Evolutionary conservation across 35 echinoderm and acorn worm species (phyloP).

Genomic region (Acanthaster planci): DNA sequence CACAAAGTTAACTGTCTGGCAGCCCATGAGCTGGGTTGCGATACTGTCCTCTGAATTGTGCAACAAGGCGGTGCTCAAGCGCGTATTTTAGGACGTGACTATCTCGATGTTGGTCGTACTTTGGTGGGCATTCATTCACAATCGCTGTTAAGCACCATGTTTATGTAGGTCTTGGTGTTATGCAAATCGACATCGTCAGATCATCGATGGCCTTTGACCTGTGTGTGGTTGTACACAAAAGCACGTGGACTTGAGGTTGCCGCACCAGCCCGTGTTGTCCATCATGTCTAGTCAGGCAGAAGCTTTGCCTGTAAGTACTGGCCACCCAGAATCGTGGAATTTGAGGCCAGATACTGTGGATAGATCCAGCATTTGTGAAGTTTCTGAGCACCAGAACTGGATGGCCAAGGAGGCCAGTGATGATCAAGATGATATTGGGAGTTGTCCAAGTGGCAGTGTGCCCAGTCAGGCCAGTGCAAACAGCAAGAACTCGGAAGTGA

Average conservation of each 20-base stretch:
- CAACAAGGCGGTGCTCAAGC: too few species aligned
- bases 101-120: too few species aligned
- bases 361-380: not conserved
- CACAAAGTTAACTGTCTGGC: too few species aligned
- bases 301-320: not conserved
- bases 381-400: not conserved
- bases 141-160: not conserved
- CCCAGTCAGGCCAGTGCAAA: not conserved
- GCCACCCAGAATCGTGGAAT: slow-evolving; percentile 5
- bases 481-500: not conserved
- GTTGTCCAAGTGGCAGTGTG: not conserved
- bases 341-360: not conserved
- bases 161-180: slow-evolving; percentile 7
- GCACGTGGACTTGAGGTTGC: not conserved
- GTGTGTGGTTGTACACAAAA: slow-evolving; percentile 11
- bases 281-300: not conserved
- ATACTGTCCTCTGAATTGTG: too few species aligned
- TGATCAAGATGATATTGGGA: not conserved
- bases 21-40: too few species aligned
- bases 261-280: not conserved
- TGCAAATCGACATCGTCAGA: not conserved
- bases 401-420: too few species aligned
- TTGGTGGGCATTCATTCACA: too few species aligned
- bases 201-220: slow-evolving; percentile 2
- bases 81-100: too few species aligned